Evolutionary conservation across 2,888 invertebrate species (phyloP), one percentile per base, ranked within the genome.

Genomic region (Cataglyphis albicans): DNA sequence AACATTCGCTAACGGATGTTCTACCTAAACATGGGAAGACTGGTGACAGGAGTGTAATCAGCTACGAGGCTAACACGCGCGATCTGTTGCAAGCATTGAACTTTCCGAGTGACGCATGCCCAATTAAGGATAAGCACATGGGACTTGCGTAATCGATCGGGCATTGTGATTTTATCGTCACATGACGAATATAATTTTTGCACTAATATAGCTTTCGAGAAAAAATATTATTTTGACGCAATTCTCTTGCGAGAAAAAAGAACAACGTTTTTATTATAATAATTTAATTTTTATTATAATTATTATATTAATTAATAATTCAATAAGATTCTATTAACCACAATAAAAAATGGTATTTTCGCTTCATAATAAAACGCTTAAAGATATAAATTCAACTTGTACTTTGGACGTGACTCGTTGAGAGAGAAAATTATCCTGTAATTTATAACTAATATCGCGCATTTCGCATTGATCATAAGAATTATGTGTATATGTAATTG

Each of bases 31-130:
- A 91, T 90, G 91, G 91, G 75, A 83, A 89, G 89, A 90, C 90
- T 32, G 75, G 87, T 84, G 85, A 88, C 86, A 88, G 85, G 88
- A 84, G 86, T 84, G 89, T 87, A 89, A 88, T 87, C 87, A 86
- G 73, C 86, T 74, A 44, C 87, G 84, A 78, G 85, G 82, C 83
- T 76, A 2, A 82, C 86, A 81, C 85, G 87, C 78, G 72, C 87
- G 83, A 85, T 87, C 92, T 92, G 91, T 91, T 91, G 92, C 93
- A 93, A 93, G 92, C 93, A 91, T 93, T 93, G 93, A 93, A 93
- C 93, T 93, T 92, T 89, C 88, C 86, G 57, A 75, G 85, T 84
- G 90, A 89, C 87, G 88, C 90, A 89, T 91, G 89, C 90, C 92
- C 91, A 81, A 89, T 90, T 92, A 91, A 89, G 92, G 91, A 48